A percentile compares a stretch with the other conserved stretches of the same genome.
Conservation (phyloP, 2,888 invertebrate species). For the Nomada flava region DNA sequence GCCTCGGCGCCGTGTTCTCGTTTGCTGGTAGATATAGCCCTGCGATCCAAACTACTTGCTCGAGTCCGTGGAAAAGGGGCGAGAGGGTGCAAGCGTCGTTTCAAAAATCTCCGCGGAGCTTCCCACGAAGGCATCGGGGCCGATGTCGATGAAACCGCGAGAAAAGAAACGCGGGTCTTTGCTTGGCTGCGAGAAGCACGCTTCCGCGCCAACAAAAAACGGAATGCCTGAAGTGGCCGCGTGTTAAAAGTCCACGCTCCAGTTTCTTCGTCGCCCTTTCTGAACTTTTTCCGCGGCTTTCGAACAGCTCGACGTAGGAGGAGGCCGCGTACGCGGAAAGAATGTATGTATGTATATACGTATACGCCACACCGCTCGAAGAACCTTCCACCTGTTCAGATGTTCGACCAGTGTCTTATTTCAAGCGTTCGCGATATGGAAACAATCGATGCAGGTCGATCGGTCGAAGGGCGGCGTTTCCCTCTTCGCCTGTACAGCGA, state of each 20-base stretch:
- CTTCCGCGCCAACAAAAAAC: slow-evolving; percentile 58
- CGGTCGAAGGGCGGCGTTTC: slow-evolving; percentile 9
- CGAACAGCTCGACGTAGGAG: slow-evolving; percentile 19
- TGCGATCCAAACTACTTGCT: neutral
- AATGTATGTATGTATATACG: slow-evolving; percentile 42
- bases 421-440: slow-evolving; percentile 16
- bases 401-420: slow-evolving; percentile 12
- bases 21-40: too few species aligned
- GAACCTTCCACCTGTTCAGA: slow-evolving; percentile 13
- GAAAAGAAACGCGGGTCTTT: slow-evolving; percentile 1
- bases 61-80: neutral
- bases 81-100: neutral
- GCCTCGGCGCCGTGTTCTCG: too few species aligned
- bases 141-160: neutral
- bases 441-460: slow-evolving; percentile 13
- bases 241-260: slow-evolving; percentile 60
- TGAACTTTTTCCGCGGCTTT: slow-evolving; percentile 42
- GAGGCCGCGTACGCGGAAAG: slow-evolving; percentile 36
- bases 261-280: slow-evolving; percentile 57
- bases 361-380: slow-evolving; percentile 19
- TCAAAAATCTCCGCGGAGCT: neutral
- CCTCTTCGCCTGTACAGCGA: too few species aligned
- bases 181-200: slow-evolving; percentile 30
- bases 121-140: neutral
- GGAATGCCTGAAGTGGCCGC: slow-evolving; percentile 45